Evolutionary conservation across 2,797 vertebrate genomes (phyloP).

Genomic region (Lateolabrax maculatus): DNA sequence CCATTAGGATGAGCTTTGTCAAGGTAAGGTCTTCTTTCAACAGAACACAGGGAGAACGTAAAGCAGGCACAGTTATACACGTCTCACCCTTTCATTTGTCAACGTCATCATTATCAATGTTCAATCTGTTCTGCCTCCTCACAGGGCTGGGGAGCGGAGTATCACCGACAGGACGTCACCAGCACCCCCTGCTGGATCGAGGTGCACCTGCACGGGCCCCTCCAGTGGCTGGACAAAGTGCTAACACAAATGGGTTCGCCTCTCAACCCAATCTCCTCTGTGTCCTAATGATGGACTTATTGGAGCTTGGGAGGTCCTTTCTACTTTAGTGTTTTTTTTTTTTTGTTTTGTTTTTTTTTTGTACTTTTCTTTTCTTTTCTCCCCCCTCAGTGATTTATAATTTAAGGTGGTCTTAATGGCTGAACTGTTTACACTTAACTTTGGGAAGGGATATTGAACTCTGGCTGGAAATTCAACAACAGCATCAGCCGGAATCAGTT

Average conservation of each 20-base stretch:
- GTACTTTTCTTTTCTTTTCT: constrained; percentile 12
- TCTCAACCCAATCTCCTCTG: constrained; percentile 96
- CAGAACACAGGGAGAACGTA: background rate
- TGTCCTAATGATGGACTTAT: constrained; percentile 90
- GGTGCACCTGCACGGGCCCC: constrained; percentile 94
- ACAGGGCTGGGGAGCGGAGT: constrained; percentile 97
- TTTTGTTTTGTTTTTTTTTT: constrained; percentile 42
- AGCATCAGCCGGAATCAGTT: constrained; percentile 42
- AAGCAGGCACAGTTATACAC: background rate
- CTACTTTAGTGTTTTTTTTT: constrained; percentile 28
- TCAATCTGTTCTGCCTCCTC: constrained; percentile 40
- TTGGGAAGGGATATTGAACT: constrained; percentile 77
- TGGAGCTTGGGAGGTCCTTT: constrained; percentile 62
- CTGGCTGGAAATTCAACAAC: constrained; percentile 66
- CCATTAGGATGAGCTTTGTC: constrained; percentile 98
- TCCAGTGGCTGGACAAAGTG: constrained; percentile 98
- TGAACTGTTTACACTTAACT: constrained; percentile 88
- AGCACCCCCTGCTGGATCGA: constrained; percentile 99
- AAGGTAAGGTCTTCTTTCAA: constrained; percentile 82
- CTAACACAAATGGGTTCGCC: constrained; percentile 97
- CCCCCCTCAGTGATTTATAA: constrained; percentile 74
- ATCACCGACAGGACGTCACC: constrained; percentile 96
- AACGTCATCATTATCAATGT: background rate
- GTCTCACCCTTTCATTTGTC: background rate
- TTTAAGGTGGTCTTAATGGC: constrained; percentile 83